Evolutionary conservation across 2,113 vertebrate species (phyloP), one percentile per base, ranked within the genome.

Genomic region (Ochotona princeps): DNA sequence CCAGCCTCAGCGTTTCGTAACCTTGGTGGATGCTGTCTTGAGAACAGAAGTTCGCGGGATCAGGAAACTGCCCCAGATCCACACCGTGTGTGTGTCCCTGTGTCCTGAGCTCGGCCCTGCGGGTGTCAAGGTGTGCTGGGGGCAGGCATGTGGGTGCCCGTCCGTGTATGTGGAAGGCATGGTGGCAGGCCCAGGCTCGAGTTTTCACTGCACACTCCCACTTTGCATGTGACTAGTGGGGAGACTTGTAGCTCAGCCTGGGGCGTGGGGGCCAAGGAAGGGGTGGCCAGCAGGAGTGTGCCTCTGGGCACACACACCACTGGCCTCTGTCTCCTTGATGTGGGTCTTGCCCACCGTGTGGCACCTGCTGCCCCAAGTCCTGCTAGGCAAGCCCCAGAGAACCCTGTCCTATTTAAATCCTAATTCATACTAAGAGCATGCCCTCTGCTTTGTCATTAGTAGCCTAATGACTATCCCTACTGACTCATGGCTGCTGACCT

Each of bases 171-270:
- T 25, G 57, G 49, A 78, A 26, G 83, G 51, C 30, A 0, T 49
- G 21, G 60, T 76, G 4, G 30, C n/a, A 8, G 60, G 35, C 32
- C 10, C 0, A 0, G 0, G 13, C 8, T 49, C 13, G 54, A 47
- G 2, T 5, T 32, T 63, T 26, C 12, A 47, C 54, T 49, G 32
- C 1, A 8, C 4, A 30, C 13, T 14, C 21, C 30, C 2, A 0
- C 28, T 35, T 47, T 21, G 26, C 17, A 2, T 9, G 32, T 26
- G 61, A 7, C 0, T 28, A 10, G 15, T 3, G n/a, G 75, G 61
- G 61, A 44, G 38, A 18, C 51, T 0, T 2, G 8, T 0, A 1
- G 28, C 1, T 2, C 44, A 4, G 78, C 70, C 21, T 30, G 12
- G 60, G 28, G 17, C 8, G 17, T 1, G 60, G 10, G 5, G 7